Conservation (phyloP, 2,888 invertebrate genomes). For the Sinohyriopsis cumingii region DNA sequence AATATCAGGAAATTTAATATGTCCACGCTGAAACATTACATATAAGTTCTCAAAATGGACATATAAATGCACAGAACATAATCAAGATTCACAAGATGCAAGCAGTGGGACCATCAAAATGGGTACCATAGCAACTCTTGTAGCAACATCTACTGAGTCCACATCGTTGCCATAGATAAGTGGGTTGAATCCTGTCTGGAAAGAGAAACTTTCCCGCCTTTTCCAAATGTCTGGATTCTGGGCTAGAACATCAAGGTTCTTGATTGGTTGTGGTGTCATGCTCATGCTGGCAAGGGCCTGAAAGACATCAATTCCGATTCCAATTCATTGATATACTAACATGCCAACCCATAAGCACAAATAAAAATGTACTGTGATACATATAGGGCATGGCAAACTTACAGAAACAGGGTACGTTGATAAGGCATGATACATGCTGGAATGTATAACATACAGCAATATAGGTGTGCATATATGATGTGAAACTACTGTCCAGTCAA, state of each 20-base stretch:
- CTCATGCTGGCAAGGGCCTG: conserved; percentile 88
- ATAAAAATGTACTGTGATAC: too few species aligned
- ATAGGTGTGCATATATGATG: too few species aligned
- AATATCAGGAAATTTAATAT: too few species aligned
- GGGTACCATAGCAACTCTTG: conserved; percentile 94
- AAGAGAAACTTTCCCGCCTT: conserved; percentile 64
- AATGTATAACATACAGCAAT: too few species aligned
- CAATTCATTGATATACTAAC: background rate
- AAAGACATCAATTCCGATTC: conserved; percentile 35
- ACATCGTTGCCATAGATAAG: conserved; percentile 85
- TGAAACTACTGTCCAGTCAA: too few species aligned
- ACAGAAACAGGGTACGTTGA: too few species aligned
- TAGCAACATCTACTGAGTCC: conserved; percentile 98
- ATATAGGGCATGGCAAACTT: too few species aligned
- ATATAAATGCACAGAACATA: background rate
- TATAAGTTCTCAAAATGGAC: too few species aligned
- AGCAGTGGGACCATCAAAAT: background rate
- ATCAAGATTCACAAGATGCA: background rate
- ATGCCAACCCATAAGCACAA: too few species aligned
- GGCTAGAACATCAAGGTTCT: conserved; percentile 72
- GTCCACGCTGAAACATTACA: too few species aligned
- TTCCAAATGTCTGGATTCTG: conserved; percentile 69
- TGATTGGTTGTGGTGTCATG: conserved; percentile 74
- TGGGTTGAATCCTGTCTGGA: conserved; percentile 79
- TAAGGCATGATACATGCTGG: too few species aligned